phyloP scores from a whole-genome alignment of 2,797 vertebrate genomes.

The Cossypha caffra region DNA sequence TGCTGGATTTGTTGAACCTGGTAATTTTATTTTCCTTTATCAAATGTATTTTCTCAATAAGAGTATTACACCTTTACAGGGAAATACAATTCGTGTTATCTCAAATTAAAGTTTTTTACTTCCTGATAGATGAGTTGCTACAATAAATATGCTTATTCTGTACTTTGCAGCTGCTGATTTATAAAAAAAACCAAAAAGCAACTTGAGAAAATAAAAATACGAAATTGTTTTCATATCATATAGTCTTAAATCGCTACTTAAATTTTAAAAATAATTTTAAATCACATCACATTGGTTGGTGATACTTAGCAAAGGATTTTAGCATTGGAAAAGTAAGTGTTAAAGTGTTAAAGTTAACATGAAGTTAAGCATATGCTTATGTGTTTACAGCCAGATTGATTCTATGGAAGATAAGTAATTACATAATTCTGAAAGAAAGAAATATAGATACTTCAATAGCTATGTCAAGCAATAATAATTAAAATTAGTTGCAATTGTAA shows the following conservation, averaged over 20 bases:
- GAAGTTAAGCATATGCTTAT: background rate
- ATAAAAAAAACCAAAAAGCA: background rate
- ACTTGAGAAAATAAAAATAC: background rate
- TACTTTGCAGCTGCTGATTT: background rate
- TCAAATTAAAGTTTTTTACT: background rate
- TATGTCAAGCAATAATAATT: background rate
- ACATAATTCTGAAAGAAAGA: background rate
- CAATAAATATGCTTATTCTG: background rate
- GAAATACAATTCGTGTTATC: background rate
- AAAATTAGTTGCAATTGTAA: background rate
- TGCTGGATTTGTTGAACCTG: slow-evolving; percentile 94
- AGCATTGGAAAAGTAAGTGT: background rate
- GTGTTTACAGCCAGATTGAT: background rate
- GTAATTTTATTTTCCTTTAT: slow-evolving; percentile 34
- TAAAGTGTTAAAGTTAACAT: background rate
- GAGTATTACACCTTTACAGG: background rate
- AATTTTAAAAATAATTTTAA: background rate
- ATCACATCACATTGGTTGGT: background rate
- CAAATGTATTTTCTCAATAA: background rate
- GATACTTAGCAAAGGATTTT: background rate
- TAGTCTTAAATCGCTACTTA: background rate
- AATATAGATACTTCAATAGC: background rate
- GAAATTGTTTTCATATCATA: background rate
- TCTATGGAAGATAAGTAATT: background rate
- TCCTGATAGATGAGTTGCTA: background rate